Base-by-base conservation (phyloP, 2,797 vertebrate species). In the Oophaga sylvatica region DNA sequence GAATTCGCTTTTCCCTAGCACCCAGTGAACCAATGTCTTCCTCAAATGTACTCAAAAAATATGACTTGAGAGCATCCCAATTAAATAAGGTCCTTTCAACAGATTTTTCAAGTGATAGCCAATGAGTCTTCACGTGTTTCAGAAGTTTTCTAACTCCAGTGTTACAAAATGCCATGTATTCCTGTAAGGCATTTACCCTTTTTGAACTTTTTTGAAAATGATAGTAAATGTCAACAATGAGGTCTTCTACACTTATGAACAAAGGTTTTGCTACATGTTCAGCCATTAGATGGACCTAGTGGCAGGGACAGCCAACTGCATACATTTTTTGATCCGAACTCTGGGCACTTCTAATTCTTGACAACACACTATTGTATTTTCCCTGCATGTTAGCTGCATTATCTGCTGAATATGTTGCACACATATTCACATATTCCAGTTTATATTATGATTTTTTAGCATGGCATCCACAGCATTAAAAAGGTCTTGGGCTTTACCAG, bases 131-230 rank as follows among this genome's bases (percentile, higher is more conserved):
- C 26, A 68, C 71, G 31, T 56, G 60, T 19, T 85, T 53, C 41
- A 78, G 15, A 60, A 57, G 68, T 71, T 60, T 81, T 65, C 7
- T 10, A 65, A 65, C 4, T 15, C 15, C 31, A 31, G 48, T 60
- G 48, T 86, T 71, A 9, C 63, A 68, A 57, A 80, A 86, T 70
- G 63, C 35, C 75, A 86, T 86, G 5, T 71, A 59, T 9, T 41
- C 63, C 31, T 80, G 9, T 6, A 70, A 48, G 15, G 63, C 29
- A 19, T 17, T 6, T 48, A 20, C 63, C 16, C 68, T 70, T 70
- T 67, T 70, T 41, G 19, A 83, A 70, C 20, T n/a, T n/a, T n/a
- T n/a, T n/a, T n/a, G n/a, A n/a, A n/a, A n/a, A n/a, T 56, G n/a
- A 19, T 56, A 70, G 41, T 83, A 48, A 29, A 70, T 63, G 11